phyloP scores from a whole-genome alignment of 2,797 vertebrate genomes.

The Enteromius fasciolatus region DNA sequence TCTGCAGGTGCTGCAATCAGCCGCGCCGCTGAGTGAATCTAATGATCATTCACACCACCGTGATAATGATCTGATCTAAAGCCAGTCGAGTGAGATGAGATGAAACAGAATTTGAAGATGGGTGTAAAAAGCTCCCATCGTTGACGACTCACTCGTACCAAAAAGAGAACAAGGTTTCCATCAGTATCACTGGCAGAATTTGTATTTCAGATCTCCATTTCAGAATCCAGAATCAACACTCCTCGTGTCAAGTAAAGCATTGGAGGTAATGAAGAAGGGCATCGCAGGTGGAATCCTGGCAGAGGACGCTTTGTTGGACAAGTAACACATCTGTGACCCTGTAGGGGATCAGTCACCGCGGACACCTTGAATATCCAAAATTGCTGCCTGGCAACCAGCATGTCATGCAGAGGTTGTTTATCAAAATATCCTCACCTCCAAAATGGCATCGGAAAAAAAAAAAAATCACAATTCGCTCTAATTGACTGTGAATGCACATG shows the following conservation, averaged over 20 bases:
- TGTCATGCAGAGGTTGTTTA: constrained; percentile 53
- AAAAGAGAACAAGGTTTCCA: constrained; percentile 14
- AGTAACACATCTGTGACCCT: constrained; percentile 69
- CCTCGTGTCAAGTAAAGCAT: neutral
- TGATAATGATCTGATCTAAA: constrained; percentile 64
- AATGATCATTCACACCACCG: constrained; percentile 65
- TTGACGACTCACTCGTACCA: constrained; percentile 35
- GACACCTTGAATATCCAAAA: constrained; percentile 66
- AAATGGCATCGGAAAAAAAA: neutral
- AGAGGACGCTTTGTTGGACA: constrained; percentile 61
- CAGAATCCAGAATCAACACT: constrained; percentile 14
- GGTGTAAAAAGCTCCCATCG: constrained; percentile 59
- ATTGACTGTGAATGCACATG: constrained; percentile 44
- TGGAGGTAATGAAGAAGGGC: constrained; percentile 15
- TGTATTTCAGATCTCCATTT: constrained; percentile 5
- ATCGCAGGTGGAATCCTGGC: constrained; percentile 45
- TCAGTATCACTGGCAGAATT: constrained; percentile 3
- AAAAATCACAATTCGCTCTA: constrained; percentile 40
- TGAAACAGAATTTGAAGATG: constrained; percentile 60
- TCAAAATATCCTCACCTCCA: constrained; percentile 41
- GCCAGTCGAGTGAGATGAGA: constrained; percentile 61
- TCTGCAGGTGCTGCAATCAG: constrained; percentile 66
- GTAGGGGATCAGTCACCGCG: constrained; percentile 65
- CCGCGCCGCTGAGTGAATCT: constrained; percentile 50
- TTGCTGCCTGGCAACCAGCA: constrained; percentile 59